Evolutionary conservation across 2,888 invertebrate species (phyloP).

Genomic region (Ametastegia equiseti): DNA sequence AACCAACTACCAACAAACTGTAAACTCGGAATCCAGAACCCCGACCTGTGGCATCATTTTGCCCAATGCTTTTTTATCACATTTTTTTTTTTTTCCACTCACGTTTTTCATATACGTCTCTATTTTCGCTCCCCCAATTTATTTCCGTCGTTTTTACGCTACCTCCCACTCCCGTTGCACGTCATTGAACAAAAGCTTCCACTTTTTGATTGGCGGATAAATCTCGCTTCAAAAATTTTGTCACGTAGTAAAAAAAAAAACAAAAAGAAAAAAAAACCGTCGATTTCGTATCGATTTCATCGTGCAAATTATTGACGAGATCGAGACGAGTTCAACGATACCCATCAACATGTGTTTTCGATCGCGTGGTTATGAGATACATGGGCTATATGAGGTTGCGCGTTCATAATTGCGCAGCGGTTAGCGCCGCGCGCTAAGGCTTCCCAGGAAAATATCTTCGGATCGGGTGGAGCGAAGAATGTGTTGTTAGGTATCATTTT

Average conservation of each 20-base stretch:
- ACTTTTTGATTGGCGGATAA: neutral
- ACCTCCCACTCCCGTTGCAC: neutral
- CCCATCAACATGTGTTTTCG: slow-evolving; percentile 21
- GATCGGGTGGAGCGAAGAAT: neutral
- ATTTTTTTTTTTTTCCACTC: neutral
- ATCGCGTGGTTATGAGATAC: neutral
- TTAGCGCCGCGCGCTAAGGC: neutral
- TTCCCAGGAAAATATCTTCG: neutral
- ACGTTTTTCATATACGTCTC: neutral
- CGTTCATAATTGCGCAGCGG: neutral
- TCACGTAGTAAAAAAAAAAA: neutral
- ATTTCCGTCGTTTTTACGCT: neutral
- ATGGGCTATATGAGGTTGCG: neutral
- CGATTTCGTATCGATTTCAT: neutral
- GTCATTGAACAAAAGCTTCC: neutral
- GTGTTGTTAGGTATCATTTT: slow-evolving; percentile 23
- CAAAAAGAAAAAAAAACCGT: too few relatives aligned
- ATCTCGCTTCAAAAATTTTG: neutral
- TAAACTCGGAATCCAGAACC: slow-evolving; percentile 49
- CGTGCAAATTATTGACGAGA: neutral
- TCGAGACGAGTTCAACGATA: slow-evolving; percentile 14
- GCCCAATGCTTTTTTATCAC: neutral
- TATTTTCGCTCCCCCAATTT: neutral
- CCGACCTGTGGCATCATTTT: slow-evolving; percentile 47
- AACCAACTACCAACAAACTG: slow-evolving; percentile 64